Conservation (phyloP, 2,888 invertebrate genomes). For the Plusia festucae region DNA sequence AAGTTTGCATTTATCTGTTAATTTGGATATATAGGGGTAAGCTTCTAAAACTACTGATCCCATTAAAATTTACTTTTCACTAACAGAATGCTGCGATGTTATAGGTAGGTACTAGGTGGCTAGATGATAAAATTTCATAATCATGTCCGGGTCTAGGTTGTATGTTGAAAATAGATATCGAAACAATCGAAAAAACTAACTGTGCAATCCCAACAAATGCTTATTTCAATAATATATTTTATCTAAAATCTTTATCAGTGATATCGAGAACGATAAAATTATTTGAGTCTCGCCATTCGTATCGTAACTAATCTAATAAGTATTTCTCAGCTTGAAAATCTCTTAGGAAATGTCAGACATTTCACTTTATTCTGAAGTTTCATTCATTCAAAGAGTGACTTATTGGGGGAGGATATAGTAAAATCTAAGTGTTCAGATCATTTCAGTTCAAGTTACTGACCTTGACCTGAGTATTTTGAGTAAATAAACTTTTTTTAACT, state of each 20-base stretch:
- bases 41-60: too few species aligned
- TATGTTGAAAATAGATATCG: not conserved
- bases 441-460: not conserved
- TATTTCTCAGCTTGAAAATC: not conserved
- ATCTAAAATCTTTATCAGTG: conserved; percentile 24
- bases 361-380: conserved; percentile 9
- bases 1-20: too few species aligned
- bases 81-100: too few species aligned
- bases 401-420: not conserved
- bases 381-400: not conserved
- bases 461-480: not conserved
- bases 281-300: conserved; percentile 19
- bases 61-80: too few species aligned
- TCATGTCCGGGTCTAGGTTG: too few species aligned
- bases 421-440: conserved; percentile 1
- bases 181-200: not conserved
- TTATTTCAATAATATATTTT: conserved; percentile 4
- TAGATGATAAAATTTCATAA: too few species aligned
- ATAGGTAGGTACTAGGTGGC: too few species aligned
- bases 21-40: too few species aligned
- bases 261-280: conserved; percentile 21
- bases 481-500: too few species aligned
- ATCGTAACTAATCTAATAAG: conserved; percentile 20
- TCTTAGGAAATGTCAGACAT: conserved; percentile 11
- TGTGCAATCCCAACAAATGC: not conserved